Conservation (phyloP, 2,113 vertebrate genomes). For the Anolis sagrei region DNA sequence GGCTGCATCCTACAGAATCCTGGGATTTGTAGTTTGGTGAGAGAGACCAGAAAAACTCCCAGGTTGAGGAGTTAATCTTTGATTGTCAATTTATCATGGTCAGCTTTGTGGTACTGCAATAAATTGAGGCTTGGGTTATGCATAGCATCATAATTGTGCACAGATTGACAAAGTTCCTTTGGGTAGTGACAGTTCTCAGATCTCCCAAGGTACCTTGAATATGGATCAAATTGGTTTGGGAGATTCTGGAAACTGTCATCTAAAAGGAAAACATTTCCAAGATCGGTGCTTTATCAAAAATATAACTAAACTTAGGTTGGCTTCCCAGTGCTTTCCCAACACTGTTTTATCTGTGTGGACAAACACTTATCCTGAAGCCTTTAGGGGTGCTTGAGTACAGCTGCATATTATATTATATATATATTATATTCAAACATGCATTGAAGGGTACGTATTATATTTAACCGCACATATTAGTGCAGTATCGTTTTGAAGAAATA, state of each 20-base stretch:
- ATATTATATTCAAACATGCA: not conserved
- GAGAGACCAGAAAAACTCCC: too few species aligned
- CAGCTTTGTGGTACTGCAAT: not conserved
- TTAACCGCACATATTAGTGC: not conserved
- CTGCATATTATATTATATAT: too few species aligned
- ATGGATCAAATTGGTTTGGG: too few species aligned
- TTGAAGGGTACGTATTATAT: not conserved
- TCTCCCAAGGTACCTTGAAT: too few species aligned
- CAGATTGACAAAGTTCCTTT: not conserved
- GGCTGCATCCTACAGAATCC: too few species aligned
- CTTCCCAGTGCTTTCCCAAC: not conserved
- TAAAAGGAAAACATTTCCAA: too few species aligned
- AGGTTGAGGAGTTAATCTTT: not conserved
- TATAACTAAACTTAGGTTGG: not conserved
- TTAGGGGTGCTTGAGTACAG: not conserved
- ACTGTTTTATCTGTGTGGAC: not conserved
- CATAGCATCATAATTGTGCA: not conserved
- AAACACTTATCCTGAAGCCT: not conserved
- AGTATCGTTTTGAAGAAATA: not conserved
- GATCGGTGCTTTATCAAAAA: not conserved
- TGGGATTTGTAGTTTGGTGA: too few species aligned
- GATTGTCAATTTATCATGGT: not conserved
- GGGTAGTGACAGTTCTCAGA: not conserved
- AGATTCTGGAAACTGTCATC: too few species aligned
- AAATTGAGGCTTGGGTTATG: not conserved